These are phyloP conservation scores for Pseudochirops cupreus DNA, from an alignment of 2,797 vertebrate genomes.

Conservation along the genomic window DNA sequence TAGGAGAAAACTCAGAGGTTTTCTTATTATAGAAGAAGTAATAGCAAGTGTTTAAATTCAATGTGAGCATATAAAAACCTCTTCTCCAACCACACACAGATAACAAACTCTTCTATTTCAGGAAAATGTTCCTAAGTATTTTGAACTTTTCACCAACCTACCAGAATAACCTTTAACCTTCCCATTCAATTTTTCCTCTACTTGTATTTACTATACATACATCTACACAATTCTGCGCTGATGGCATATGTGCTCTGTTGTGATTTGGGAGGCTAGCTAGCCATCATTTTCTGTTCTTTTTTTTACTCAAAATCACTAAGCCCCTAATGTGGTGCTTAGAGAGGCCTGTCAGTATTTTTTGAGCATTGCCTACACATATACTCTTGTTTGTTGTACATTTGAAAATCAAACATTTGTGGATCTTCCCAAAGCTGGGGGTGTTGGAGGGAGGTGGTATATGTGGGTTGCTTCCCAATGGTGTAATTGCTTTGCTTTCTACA, in stretches of 20 bases:
- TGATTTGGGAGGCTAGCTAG: neutral
- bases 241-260: neutral
- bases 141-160: neutral
- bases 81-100: neutral
- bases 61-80: neutral
- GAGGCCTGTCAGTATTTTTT: neutral
- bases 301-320: neutral
- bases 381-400: neutral
- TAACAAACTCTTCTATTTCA: neutral
- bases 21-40: neutral
- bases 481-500: neutral
- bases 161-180: neutral
- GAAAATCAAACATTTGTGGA: neutral
- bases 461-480: neutral
- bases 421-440: neutral
- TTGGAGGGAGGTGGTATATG: neutral
- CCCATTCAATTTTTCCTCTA: neutral
- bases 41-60: conserved; percentile 1
- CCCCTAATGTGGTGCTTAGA: neutral
- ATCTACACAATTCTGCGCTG: neutral
- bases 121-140: neutral
- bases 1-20: neutral
- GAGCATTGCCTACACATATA: neutral
- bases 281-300: neutral
- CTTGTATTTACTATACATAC: neutral